Percentiles rank a stretch among this genome's conserved stretches.
phyloP scores from a whole-genome alignment of 1,140 invertebrate species.

The Zaprionus inermis region DNA sequence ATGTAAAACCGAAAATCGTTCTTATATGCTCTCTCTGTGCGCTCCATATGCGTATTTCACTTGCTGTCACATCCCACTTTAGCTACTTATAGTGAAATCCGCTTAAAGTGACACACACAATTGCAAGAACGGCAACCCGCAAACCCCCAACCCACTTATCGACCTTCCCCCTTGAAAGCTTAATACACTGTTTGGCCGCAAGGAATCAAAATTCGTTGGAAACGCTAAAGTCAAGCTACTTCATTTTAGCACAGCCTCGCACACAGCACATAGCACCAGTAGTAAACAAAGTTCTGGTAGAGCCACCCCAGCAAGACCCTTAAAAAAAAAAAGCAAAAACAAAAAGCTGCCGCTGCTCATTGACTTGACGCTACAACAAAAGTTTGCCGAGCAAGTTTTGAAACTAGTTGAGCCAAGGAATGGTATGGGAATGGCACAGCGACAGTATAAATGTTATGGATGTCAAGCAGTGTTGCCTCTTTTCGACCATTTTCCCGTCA shows the following conservation, averaged over 20 bases:
- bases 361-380: constrained; percentile 73
- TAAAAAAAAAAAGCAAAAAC: constrained; percentile 40
- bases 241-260: constrained; percentile 57
- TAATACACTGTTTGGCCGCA: constrained; percentile 63
- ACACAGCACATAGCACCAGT: constrained; percentile 22
- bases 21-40: background rate
- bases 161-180: constrained; percentile 31
- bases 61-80: constrained; percentile 30
- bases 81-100: constrained; percentile 57
- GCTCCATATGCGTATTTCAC: too few species aligned
- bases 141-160: background rate
- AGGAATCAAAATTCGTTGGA: constrained; percentile 48
- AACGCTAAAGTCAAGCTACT: constrained; percentile 72
- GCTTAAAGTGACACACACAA: constrained; percentile 63
- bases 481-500: too few species aligned
- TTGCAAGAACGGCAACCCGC: constrained; percentile 15
- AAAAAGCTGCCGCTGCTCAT: constrained; percentile 47
- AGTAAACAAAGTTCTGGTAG: constrained; percentile 60
- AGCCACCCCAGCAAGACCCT: background rate
- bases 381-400: constrained; percentile 58
- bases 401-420: constrained; percentile 44
- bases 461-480: background rate
- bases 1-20: background rate
- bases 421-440: constrained; percentile 16
- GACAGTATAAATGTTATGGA: constrained; percentile 35